Evolutionary conservation across 1,140 invertebrate species (phyloP), one percentile per base, ranked within the genome.

Genomic region (Anagrus nilaparvatae): DNA sequence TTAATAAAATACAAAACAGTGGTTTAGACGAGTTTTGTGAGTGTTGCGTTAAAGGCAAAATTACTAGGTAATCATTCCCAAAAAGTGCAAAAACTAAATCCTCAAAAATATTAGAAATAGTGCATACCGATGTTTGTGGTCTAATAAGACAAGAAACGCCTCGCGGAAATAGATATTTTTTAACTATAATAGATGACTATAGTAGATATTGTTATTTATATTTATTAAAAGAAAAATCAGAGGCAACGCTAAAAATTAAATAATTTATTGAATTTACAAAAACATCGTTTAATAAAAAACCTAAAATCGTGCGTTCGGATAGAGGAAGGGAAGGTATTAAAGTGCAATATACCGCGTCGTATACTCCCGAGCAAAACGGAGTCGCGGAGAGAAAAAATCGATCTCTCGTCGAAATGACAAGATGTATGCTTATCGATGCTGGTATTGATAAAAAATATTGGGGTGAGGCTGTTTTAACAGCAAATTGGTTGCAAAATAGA

Each of bases 401-500:
- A 38, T 58, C 46, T 14, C 25, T 53, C 9, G 37, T 56, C 5
- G 61, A 68, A 40, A 54, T 44, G 43, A 53, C 61, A 6, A 40
- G 52, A 21, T 49, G 49, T 35, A 50, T 69, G 55, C 37, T 67
- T 8, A 16, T 50, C 16, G 47, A 54, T 43, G 47, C 56, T 29
- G 42, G 53, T 7, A 34, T 69, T 24, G 18, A 37, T 3, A 46
- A 55, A 14, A 40, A 36, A 6, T 63, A 54, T 41, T 71, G 67
- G 66, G 61, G 50, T 6, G 65, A 70, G 49, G 61, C 65, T 10
- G 42, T 61, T 6, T 32, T 46, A 13, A 65, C 60, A 2, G 60
- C 60, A 6, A 50, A 46, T 16, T 62, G 67, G 43, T 40, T 66
- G 2, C 48, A 53, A 24, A 70, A 70, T 39, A 36, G 48, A 42